A percentile compares a stretch with the other conserved stretches of the same genome.
phyloP scores from a whole-genome alignment of 2,113 vertebrate species.

The Ascaphus truei region DNA sequence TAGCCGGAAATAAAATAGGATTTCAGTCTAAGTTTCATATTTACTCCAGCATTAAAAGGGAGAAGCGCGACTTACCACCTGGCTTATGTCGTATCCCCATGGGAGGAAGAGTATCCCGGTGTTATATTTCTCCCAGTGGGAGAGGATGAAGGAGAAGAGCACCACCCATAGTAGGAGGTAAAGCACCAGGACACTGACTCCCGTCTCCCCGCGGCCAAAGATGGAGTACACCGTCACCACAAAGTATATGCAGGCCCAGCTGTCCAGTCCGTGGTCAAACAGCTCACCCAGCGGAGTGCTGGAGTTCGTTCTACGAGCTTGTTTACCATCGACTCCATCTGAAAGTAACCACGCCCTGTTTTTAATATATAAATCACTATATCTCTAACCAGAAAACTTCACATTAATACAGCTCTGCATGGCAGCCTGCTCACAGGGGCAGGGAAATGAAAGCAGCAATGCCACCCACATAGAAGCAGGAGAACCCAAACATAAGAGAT shows the following conservation, averaged over 20 bases:
- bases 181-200: conserved; percentile 82
- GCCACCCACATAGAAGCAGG: too few relatives aligned
- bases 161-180: conserved; percentile 95
- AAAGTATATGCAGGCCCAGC: conserved; percentile 95
- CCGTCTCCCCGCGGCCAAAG: conserved; percentile 83
- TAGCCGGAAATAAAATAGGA: background rate
- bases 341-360: too few relatives aligned
- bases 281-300: conserved; percentile 94
- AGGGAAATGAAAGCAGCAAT: too few relatives aligned
- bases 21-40: background rate
- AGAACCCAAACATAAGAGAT: too few relatives aligned
- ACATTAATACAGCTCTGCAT: too few relatives aligned
- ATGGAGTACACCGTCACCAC: conserved; percentile 96
- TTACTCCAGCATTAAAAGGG: background rate
- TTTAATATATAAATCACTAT: too few relatives aligned
- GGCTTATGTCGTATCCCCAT: conserved; percentile 97
- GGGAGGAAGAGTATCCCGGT: conserved; percentile 95
- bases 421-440: too few relatives aligned
- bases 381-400: too few relatives aligned
- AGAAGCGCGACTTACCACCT: conserved; percentile 79
- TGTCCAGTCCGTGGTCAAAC: conserved; percentile 96
- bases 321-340: conserved; percentile 97
- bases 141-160: conserved; percentile 96
- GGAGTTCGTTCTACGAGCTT: conserved; percentile 92
- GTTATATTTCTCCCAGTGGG: conserved; percentile 99